These are phyloP conservation scores for Beris morrisii DNA, from an alignment of 2,888 invertebrate species.

Conservation along the genomic window DNA sequence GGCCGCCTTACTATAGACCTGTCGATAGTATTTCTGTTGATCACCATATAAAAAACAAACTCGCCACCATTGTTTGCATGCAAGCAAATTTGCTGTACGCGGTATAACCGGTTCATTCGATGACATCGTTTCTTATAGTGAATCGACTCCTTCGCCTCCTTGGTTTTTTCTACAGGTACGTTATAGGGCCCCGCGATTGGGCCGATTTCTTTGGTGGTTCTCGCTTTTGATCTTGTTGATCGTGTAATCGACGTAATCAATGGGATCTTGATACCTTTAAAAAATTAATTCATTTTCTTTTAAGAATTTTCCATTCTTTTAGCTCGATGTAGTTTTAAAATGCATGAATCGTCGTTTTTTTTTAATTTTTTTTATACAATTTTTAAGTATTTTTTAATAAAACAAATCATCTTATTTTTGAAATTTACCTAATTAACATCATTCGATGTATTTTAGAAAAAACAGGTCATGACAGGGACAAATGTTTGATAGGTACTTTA, in stretches of 20 bases:
- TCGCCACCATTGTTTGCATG: conserved; percentile 89
- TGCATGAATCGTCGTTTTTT: conserved; percentile 35
- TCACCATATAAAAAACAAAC: conserved; percentile 87
- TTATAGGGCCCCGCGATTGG: too few relatives aligned
- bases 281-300: conserved; percentile 25
- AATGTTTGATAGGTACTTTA: too few relatives aligned
- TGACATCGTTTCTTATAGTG: conserved; percentile 45
- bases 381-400: too few relatives aligned
- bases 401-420: too few relatives aligned
- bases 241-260: conserved; percentile 26
- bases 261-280: conserved; percentile 16
- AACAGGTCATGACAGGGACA: too few relatives aligned
- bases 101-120: conserved; percentile 53
- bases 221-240: conserved; percentile 16
- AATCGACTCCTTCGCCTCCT: too few relatives aligned
- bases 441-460: too few relatives aligned
- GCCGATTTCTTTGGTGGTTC: too few relatives aligned
- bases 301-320: conserved; percentile 2
- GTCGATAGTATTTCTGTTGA: conserved; percentile 82
- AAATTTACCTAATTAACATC: too few relatives aligned
- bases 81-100: conserved; percentile 70
- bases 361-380: neutral
- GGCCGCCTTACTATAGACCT: conserved; percentile 68
- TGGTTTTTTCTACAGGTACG: too few relatives aligned
- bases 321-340: conserved; percentile 24